These are phyloP conservation scores for Cyclopterus lumpus DNA, from an alignment of 2,797 vertebrate genomes.

Conservation along the genomic window DNA sequence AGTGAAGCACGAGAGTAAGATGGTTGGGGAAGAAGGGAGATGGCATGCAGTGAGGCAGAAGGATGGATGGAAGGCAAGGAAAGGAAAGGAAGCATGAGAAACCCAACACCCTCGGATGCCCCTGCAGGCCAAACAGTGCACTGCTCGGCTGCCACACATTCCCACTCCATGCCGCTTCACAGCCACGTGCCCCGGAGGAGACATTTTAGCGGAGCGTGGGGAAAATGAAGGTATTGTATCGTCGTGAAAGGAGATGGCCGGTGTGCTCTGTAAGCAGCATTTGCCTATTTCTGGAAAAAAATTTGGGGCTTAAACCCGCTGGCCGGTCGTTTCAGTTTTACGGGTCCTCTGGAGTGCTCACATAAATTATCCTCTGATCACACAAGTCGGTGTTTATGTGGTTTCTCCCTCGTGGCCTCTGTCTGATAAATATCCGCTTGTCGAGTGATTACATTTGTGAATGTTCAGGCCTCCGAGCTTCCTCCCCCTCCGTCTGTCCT, in stretches of 20 bases:
- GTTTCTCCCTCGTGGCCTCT: slow-evolving; percentile 39
- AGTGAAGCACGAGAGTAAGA: slow-evolving; percentile 37
- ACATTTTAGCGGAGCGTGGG: neutral
- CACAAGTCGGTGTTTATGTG: slow-evolving; percentile 52
- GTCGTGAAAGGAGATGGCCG: slow-evolving; percentile 16
- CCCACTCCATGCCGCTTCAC: neutral
- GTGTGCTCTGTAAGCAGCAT: slow-evolving; percentile 39
- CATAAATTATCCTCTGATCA: slow-evolving; percentile 61
- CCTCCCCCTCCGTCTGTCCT: neutral
- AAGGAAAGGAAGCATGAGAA: slow-evolving; percentile 20
- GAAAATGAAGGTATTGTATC: slow-evolving; percentile 24
- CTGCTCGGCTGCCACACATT: neutral
- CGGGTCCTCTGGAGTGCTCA: slow-evolving; percentile 51
- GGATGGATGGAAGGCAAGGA: slow-evolving; percentile 50
- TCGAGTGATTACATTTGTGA: slow-evolving; percentile 35
- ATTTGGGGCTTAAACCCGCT: slow-evolving; percentile 41
- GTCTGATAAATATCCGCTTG: slow-evolving; percentile 26
- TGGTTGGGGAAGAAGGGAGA: slow-evolving; percentile 19
- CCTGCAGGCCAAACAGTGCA: slow-evolving; percentile 31
- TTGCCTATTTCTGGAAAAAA: slow-evolving; percentile 63
- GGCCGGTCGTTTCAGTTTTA: slow-evolving; percentile 51
- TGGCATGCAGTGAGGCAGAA: slow-evolving; percentile 36
- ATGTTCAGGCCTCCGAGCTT: slow-evolving; percentile 28
- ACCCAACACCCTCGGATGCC: slow-evolving; percentile 32
- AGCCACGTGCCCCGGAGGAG: slow-evolving; percentile 5